Evolutionary conservation across 1,140 invertebrate genomes (phyloP), one percentile per base, ranked within the genome.

Genomic region (Lasaia peninsularis): DNA sequence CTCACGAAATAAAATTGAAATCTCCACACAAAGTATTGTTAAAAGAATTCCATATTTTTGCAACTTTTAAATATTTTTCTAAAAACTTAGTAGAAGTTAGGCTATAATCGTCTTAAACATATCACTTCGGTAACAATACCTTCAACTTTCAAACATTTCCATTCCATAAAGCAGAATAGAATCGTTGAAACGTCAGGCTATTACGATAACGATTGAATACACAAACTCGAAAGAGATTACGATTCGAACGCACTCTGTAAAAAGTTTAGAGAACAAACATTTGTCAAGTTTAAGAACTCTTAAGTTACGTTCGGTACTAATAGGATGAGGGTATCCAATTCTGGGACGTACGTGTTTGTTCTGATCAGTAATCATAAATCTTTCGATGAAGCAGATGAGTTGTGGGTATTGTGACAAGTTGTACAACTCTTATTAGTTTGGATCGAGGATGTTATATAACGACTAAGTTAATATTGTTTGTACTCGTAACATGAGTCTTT

Each of bases 341-440:
- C 18, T 9, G 37, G 10, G 10, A 9, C 16, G 16, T 51, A 62
- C 56, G 56, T 55, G 64, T 66, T 67, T 67, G 62, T 62, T 64
- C 10, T 44, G 63, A 54, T 67, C 56, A 58, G 55, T 60, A 62
- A 56, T 62, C 56, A 67, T 70, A 67, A 67, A 70, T 70, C 67
- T 63, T 53, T 16, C n/a, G 52, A 33, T 28, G 64, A 62, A 58
- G 64, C 67, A 70, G 64, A 58, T 70, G 64, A 65, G 63, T 65
- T 53, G 40, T 48, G 8, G 11, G 64, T 62, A 67, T 65, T 53
- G 40, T 35, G 8, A 12, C 56, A 44, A 44, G 37, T 44, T 44
- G 18, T 10, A 16, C 14, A 59, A 60, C 32, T 60, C 59, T 60
- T 54, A 58, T 63, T 55, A 58, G 48, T 14, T 60, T 56, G 31